Evolutionary conservation across 2,113 vertebrate species (phyloP), one percentile per base, ranked within the genome.

Genomic region (Patagioenas fasciata): DNA sequence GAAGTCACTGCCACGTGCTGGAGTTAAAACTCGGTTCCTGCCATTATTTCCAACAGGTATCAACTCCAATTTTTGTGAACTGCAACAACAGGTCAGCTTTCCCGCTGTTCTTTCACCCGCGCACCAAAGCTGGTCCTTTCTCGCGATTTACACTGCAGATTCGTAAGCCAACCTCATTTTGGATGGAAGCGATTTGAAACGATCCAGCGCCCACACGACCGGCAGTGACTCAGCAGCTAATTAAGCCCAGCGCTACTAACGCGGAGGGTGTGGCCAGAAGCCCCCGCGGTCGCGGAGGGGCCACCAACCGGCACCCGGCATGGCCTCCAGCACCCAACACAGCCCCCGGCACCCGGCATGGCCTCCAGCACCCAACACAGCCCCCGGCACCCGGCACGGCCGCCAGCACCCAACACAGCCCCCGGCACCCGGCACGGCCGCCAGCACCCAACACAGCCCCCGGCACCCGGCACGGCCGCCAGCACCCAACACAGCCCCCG

Each of bases 61-160:
- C 40, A 16, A 5, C 40, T 28, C 23, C 34, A 6, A 1, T 16
- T 71, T 29, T 9, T 31, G 53, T 36, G 42, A 84, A 14, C 29
- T 4, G 3, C 85, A 36, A 12, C 50, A 11, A 0, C 9, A 56
- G 32, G 12, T 3, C 51, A 8, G 44, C 3, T 0, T 29, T 44
- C n/a, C 40, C 0, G 0, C 44, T 24, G 80, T 0, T n/a, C 17
- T 15, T 34, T 66, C 61, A 5, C 17, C n/a, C 5, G 1, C 2
- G 6, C 6, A 25, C 60, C 2, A 16, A 28, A 44, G 69, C 72
- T 18, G 31, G 16, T 13, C 10, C 58, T 47, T 34, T 25, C 6
- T 13, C 1, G 4, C 1, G 0, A 47, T 42, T 17, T 4, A 13
- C 38, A 1, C 44, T 15, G 5, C 28, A 5, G n/a, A 15, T 32